Base-by-base conservation (phyloP, 2,888 invertebrate species). In the Sesia apiformis region DNA sequence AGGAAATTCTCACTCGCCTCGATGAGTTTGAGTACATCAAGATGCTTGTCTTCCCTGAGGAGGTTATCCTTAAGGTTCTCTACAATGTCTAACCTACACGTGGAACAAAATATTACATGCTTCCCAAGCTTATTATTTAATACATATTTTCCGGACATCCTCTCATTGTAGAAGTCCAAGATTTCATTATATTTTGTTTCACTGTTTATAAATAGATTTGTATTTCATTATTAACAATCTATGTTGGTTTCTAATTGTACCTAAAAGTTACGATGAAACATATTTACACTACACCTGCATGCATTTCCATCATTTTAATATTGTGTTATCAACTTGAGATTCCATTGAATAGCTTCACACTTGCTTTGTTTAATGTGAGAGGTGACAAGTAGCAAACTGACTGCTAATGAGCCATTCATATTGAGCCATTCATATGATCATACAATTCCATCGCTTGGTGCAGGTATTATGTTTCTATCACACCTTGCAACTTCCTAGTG, bases 1-100 rank as follows among this genome's bases (percentile, higher is more conserved):
- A 96, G 76, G 99, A 99, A 87, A 99, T 99, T 69, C 92, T 99
- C 56, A 97, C 96, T 1, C 92, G 99, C 43, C 93, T 99, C 57
- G 95, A 97, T 70, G 98, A 98, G 83, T 99, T 98, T 80, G 97
- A 98, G 81, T 98, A 97, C 82, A 96, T 98, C 73, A 96, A 96
- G 90, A 96, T 98, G 86, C 91, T 96, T 55, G 96, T 99, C 61
- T 99, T 99, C 88, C 94, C 96, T 54, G 99, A 99, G 91, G 95
- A 97, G 83, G 95, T 97, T 71, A 99, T 99, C 84, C 91, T 99
- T 66, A 94, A 97, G 91, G 96, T 96, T 90, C 85, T 89, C 85
- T 70, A 78, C 76, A 75, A 78, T 81, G 73, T 84, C 84, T 88
- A 87, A 87, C 85, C 76, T 75, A 69, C 61, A 72, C 78, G 85